phyloP scores from a whole-genome alignment of 2,888 invertebrate species.

The Unio delphinus region DNA sequence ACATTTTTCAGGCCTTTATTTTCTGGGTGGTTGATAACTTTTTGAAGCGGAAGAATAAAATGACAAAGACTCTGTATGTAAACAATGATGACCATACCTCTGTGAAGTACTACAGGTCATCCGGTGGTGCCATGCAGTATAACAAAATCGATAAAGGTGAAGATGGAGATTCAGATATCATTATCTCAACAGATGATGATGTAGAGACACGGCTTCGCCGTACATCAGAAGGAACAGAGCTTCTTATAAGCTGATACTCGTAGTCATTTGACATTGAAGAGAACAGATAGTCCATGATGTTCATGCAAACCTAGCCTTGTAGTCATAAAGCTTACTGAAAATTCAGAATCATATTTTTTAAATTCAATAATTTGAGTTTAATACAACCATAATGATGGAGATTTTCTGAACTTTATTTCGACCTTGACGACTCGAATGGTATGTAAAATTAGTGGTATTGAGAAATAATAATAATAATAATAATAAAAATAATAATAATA shows the following conservation, averaged over 20 bases:
- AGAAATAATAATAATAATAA: no score
- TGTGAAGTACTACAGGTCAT: conserved; percentile 56
- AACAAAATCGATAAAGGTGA: conserved; percentile 57
- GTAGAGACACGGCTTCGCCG: conserved; percentile 40
- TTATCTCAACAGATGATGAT: conserved; percentile 54
- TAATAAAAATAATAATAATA: no score
- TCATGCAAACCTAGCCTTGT: no score
- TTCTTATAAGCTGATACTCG: conserved; percentile 12
- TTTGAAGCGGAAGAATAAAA: conserved; percentile 76
- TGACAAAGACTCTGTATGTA: conserved; percentile 57
- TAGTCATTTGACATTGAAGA: no score
- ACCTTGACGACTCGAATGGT: no score
- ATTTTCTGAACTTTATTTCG: no score
- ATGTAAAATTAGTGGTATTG: no score
- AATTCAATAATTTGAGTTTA: no score
- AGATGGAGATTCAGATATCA: conserved; percentile 58
- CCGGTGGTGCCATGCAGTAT: conserved; percentile 60
- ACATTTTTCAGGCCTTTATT: conserved; percentile 81
- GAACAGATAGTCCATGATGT: no score
- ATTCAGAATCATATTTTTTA: no score
- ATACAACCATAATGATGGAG: no score
- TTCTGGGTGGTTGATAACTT: conserved; percentile 91
- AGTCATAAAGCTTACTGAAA: no score
- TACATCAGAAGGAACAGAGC: conserved; percentile 21
- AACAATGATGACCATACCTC: conserved; percentile 47